A percentile compares a stretch with the other conserved stretches of the same genome.
These are phyloP conservation scores for Itoplectis maculator DNA, from an alignment of 2,888 invertebrate species.

Conservation along the genomic window DNA sequence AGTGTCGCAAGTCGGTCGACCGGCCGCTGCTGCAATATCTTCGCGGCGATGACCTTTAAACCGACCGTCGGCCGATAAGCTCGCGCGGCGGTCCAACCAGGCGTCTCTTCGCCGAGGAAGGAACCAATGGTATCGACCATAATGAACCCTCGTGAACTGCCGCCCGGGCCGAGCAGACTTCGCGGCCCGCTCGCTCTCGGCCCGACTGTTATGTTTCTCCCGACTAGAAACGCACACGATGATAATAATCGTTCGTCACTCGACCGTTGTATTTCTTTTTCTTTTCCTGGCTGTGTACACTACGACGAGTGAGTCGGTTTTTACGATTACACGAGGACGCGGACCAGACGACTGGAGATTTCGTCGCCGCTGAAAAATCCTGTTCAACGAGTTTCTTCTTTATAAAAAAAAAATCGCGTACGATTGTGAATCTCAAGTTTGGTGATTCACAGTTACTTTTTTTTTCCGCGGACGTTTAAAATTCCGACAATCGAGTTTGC, in stretches of 20 bases:
- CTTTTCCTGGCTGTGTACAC: background rate
- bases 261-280: conserved; percentile 4
- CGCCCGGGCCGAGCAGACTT: background rate
- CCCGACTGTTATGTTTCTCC: conserved; percentile 8
- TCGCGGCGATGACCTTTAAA: conserved; percentile 80
- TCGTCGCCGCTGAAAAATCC: background rate
- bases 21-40: conserved; percentile 77
- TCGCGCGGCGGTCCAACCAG: conserved; percentile 68
- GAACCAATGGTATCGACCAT: conserved; percentile 61
- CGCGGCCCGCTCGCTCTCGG: background rate
- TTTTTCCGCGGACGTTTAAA: background rate
- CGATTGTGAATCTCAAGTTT: background rate
- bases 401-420: background rate
- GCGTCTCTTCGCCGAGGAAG: conserved; percentile 63
- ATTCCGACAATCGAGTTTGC: no score
- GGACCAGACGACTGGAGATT: background rate
- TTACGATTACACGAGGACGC: conserved; percentile 9
- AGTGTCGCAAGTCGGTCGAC: conserved; percentile 68
- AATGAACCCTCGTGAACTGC: conserved; percentile 1
- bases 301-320: background rate
- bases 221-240: conserved; percentile 5
- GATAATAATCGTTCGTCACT: conserved; percentile 1
- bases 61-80: conserved; percentile 76
- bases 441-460: background rate
- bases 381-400: background rate